Evolutionary conservation across 2,113 vertebrate genomes (phyloP).

Genomic region (Ibidorhyncha struthersii): DNA sequence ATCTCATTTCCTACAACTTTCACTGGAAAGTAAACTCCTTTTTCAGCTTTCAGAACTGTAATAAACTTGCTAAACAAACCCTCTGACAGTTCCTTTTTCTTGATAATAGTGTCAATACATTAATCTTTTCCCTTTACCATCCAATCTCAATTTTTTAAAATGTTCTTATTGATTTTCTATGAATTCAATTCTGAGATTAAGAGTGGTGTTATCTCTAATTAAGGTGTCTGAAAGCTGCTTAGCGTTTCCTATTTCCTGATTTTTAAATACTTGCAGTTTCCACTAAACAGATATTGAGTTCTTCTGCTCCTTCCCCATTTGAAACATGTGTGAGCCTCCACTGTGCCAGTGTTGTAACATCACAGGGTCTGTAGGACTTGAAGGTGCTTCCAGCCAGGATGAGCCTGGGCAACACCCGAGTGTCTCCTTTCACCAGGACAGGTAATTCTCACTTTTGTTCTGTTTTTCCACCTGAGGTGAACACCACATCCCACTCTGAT

Average conservation of each 20-base stretch:
- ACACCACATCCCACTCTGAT: rapidly evolving
- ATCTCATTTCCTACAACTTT: not conserved
- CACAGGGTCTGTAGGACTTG: not conserved
- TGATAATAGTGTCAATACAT: slow-evolving; percentile 13
- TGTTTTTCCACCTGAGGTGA: not conserved
- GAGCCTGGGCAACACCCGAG: not conserved
- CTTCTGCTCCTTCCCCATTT: not conserved
- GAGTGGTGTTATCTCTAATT: slow-evolving; percentile 42
- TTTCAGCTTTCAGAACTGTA: not conserved
- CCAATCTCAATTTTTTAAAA: slow-evolving; percentile 54
- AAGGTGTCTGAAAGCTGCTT: slow-evolving; percentile 46
- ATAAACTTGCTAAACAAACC: not conserved
- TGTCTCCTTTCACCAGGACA: not conserved
- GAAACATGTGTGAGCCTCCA: not conserved
- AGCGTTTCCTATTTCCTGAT: slow-evolving; percentile 12
- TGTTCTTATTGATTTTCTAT: slow-evolving; percentile 61
- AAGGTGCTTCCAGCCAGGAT: not conserved
- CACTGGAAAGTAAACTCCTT: not conserved
- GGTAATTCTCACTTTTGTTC: not conserved
- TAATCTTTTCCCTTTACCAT: slow-evolving; percentile 33
- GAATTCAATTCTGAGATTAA: slow-evolving; percentile 51
- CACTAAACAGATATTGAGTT: not conserved
- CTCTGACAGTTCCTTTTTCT: slow-evolving; percentile 13
- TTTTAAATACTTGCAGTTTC: slow-evolving; percentile 7
- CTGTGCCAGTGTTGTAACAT: no score